Conservation (phyloP, 2,797 vertebrate genomes). For the Malurus splendens region DNA sequence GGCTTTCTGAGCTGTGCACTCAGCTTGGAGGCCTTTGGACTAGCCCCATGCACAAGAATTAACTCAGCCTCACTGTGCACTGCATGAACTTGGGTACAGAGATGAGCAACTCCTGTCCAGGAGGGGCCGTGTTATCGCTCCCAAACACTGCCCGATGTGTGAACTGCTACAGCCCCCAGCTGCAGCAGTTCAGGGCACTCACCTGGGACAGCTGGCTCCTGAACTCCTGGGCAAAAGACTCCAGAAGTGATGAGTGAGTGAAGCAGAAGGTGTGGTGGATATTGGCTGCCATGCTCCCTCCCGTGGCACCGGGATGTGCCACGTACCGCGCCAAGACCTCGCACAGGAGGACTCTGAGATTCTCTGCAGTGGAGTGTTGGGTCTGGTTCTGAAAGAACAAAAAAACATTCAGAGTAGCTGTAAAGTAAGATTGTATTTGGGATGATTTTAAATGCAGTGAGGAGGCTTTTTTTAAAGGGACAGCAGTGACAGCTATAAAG, state of each 20-base stretch:
- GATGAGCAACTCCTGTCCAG: background rate
- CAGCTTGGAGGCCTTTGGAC: background rate
- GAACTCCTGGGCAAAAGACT: constrained; percentile 62
- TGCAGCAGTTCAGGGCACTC: background rate
- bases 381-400: constrained; percentile 36
- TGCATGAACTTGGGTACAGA: background rate
- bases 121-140: rapidly evolving
- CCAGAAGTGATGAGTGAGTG: constrained; percentile 59
- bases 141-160: background rate
- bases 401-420: background rate
- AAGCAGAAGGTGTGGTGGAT: constrained; percentile 69
- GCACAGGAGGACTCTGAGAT: constrained; percentile 62
- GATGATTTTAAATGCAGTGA: background rate
- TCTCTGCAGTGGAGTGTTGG: constrained; percentile 42
- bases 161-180: background rate
- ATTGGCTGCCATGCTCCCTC: constrained; percentile 59
- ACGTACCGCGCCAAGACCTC: constrained; percentile 26
- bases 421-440: background rate
- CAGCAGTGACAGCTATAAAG: background rate
- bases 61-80: background rate
- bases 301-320: background rate
- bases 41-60: background rate
- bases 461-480: background rate
- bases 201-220: constrained; percentile 64
- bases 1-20: background rate